Evolutionary conservation across 2,113 vertebrate genomes (phyloP).

Genomic region (Lipotes vexillifer): DNA sequence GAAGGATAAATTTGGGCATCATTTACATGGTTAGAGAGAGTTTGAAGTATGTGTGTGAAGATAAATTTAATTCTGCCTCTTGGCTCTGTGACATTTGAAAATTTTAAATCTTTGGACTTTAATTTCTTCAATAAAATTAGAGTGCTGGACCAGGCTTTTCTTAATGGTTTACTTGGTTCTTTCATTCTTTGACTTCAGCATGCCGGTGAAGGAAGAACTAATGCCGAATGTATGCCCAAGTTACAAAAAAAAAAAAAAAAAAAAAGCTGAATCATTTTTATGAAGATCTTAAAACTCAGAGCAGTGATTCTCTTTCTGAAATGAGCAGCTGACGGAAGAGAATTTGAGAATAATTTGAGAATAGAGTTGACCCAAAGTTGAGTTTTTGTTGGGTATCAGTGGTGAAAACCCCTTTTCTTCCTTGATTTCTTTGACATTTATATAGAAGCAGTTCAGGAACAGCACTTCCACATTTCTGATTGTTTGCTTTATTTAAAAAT

Average conservation of each 20-base stretch:
- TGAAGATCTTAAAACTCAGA: not conserved
- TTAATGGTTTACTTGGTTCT: not conserved
- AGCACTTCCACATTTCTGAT: not conserved
- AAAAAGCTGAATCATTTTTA: not conserved
- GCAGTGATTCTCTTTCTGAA: not conserved
- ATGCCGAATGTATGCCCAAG: not conserved
- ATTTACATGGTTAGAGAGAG: not conserved
- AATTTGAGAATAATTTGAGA: not conserved
- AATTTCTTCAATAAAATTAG: not conserved
- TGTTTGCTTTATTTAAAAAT: conserved; percentile 12
- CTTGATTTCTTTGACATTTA: not conserved
- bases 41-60: conserved; percentile 3
- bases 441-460: not conserved
- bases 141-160: not conserved
- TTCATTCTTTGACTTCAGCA: not conserved
- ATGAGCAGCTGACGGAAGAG: not conserved
- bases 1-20: not conserved
- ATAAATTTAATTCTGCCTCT: not conserved
- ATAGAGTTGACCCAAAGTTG: not conserved
- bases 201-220: not conserved
- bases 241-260: not conserved
- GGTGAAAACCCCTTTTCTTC: not conserved
- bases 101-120: not conserved
- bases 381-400: not conserved
- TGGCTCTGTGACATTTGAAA: not conserved